Evolutionary conservation across 2,888 invertebrate genomes (phyloP).

Genomic region (Leucophenga montana): DNA sequence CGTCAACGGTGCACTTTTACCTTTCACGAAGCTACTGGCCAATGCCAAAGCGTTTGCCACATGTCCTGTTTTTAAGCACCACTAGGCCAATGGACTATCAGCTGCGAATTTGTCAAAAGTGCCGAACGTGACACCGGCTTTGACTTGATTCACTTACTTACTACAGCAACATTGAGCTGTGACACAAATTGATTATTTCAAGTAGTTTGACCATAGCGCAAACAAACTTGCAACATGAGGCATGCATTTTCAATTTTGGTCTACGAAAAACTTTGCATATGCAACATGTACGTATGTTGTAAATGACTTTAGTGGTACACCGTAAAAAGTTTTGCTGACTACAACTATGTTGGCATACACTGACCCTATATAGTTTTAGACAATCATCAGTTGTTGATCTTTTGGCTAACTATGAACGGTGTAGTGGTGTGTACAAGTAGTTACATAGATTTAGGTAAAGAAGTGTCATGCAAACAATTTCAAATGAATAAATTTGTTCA

Average conservation of each 20-base stretch:
- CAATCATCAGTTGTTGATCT: too few relatives aligned
- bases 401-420: too few relatives aligned
- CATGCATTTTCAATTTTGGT: background rate
- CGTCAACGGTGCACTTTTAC: background rate
- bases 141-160: too few relatives aligned
- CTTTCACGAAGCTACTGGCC: background rate
- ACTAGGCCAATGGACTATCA: background rate
- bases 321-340: background rate
- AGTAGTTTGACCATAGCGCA: conserved; percentile 14
- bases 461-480: too few relatives aligned
- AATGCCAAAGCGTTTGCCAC: too few relatives aligned
- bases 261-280: background rate
- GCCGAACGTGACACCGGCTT: conserved; percentile 11
- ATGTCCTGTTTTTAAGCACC: too few relatives aligned
- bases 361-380: too few relatives aligned
- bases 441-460: too few relatives aligned
- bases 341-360: too few relatives aligned
- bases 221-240: background rate
- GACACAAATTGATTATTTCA: conserved; percentile 26
- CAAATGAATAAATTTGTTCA: too few relatives aligned
- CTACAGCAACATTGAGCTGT: background rate
- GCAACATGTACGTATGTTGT: background rate
- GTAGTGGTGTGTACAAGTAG: too few relatives aligned
- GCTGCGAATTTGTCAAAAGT: conserved; percentile 18
- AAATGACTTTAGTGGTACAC: background rate